Conservation (phyloP, 2,888 invertebrate species). For the Sycophila texana region DNA sequence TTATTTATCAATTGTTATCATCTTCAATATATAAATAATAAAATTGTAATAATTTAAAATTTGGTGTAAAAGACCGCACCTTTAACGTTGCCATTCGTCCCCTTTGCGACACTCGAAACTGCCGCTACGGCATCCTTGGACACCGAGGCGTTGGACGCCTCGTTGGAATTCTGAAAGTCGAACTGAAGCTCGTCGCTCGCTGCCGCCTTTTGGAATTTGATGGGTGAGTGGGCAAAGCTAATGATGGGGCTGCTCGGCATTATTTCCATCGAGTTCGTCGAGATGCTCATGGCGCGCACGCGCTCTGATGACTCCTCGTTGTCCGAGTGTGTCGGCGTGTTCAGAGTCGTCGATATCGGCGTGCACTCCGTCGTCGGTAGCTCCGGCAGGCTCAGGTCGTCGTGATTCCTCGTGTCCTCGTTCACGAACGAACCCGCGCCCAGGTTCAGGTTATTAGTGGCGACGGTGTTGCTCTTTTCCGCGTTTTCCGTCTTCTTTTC, state of each 20-base stretch:
- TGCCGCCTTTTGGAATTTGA: constrained; percentile 60
- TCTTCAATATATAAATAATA: not conserved
- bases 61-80: constrained; percentile 30
- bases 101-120: not conserved
- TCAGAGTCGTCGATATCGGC: constrained; percentile 71
- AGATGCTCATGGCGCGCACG: constrained; percentile 62
- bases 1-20: not conserved
- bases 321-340: constrained; percentile 73
- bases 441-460: not conserved
- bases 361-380: constrained; percentile 71
- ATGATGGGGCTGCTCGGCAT: constrained; percentile 72
- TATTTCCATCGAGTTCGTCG: constrained; percentile 70
- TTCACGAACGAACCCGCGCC: constrained; percentile 15
- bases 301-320: constrained; percentile 69
- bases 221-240: constrained; percentile 70
- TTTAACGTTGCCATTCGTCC: constrained; percentile 17
- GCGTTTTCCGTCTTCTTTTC: constrained; percentile 12
- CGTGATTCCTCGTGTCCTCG: constrained; percentile 69
- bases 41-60: not conserved
- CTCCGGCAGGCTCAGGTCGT: constrained; percentile 73
- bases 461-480: constrained; percentile 26
- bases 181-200: constrained; percentile 63
- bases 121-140: constrained; percentile 7
- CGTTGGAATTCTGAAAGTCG: constrained; percentile 62
- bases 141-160: constrained; percentile 33